phyloP scores from a whole-genome alignment of 2,888 invertebrate species.

The Orchesella flavescens region DNA sequence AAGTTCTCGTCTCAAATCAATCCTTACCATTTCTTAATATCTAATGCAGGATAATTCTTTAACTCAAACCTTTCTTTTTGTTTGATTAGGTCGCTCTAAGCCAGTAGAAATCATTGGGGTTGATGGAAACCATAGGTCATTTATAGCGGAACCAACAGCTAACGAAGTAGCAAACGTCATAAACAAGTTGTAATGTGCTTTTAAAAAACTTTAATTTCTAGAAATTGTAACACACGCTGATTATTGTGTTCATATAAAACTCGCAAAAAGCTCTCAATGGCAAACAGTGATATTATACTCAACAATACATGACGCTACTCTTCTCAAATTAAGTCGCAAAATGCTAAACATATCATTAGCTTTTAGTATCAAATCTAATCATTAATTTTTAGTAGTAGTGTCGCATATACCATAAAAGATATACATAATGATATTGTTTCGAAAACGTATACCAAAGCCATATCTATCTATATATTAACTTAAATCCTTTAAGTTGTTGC shows the following conservation, averaged over 20 bases:
- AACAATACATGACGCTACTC: not conserved
- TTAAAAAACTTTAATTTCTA: no score
- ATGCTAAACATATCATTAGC: slow-evolving; percentile 37
- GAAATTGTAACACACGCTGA: not conserved
- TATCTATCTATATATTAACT: not conserved
- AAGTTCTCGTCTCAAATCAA: slow-evolving; percentile 73
- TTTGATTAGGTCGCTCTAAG: slow-evolving; percentile 80
- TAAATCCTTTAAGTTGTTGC: not conserved
- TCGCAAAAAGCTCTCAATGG: not conserved
- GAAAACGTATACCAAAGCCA: slow-evolving; percentile 45
- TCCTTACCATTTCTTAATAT: not conserved
- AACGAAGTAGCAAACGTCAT: slow-evolving; percentile 81
- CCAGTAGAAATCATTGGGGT: slow-evolving; percentile 80
- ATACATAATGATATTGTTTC: not conserved
- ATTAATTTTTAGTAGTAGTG: no score
- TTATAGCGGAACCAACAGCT: slow-evolving; percentile 85
- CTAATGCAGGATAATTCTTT: slow-evolving; percentile 8
- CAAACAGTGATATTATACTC: not conserved
- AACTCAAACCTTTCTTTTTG: slow-evolving; percentile 9
- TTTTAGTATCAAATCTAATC: not conserved
- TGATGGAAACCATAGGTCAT: slow-evolving; percentile 90
- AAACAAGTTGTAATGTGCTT: slow-evolving; percentile 67
- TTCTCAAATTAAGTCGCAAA: slow-evolving; percentile 38
- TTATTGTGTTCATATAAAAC: not conserved
- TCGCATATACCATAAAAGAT: no score